Evolutionary conservation across 2,797 vertebrate genomes (phyloP).

Genomic region (Sparus aurata): DNA sequence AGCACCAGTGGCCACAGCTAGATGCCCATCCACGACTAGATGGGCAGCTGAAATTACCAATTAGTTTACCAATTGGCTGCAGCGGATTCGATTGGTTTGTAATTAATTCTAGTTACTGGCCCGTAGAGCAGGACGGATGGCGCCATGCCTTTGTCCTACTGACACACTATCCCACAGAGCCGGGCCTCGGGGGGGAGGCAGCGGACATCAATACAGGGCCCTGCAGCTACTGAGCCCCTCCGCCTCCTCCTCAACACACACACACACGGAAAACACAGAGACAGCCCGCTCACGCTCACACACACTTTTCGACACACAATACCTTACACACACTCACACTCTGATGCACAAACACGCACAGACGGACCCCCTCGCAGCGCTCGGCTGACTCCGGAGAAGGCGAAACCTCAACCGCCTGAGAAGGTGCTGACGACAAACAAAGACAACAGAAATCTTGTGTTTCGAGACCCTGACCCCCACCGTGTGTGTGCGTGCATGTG

Average conservation of each 20-base stretch:
- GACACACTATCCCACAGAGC: constrained; percentile 91
- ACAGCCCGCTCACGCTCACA: constrained; percentile 31
- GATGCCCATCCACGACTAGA: constrained; percentile 82
- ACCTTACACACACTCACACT: constrained; percentile 62
- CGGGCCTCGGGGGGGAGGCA: constrained; percentile 79
- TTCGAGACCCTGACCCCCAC: constrained; percentile 72
- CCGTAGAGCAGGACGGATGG: constrained; percentile 91
- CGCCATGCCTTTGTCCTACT: constrained; percentile 94
- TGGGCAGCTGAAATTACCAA: constrained; percentile 96
- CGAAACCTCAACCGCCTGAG: constrained; percentile 84
- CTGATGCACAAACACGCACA: constrained; percentile 66
- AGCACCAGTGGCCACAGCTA: constrained; percentile 64
- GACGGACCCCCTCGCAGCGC: constrained; percentile 70
- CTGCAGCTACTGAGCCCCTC: constrained; percentile 77
- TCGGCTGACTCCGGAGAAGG: constrained; percentile 76
- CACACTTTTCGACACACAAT: constrained; percentile 68
- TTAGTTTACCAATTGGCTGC: constrained; percentile 97
- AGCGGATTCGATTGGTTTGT: constrained; percentile 94
- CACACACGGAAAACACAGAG: constrained; percentile 28
- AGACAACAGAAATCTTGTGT: constrained; percentile 81
- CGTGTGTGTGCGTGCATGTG: constrained; percentile 6
- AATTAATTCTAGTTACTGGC: constrained; percentile 95
- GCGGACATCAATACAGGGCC: constrained; percentile 85
- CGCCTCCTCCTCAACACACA: constrained; percentile 64
- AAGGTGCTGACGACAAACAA: constrained; percentile 85